Conservation (phyloP, 1,140 invertebrate genomes). For the Prorops nasuta region DNA sequence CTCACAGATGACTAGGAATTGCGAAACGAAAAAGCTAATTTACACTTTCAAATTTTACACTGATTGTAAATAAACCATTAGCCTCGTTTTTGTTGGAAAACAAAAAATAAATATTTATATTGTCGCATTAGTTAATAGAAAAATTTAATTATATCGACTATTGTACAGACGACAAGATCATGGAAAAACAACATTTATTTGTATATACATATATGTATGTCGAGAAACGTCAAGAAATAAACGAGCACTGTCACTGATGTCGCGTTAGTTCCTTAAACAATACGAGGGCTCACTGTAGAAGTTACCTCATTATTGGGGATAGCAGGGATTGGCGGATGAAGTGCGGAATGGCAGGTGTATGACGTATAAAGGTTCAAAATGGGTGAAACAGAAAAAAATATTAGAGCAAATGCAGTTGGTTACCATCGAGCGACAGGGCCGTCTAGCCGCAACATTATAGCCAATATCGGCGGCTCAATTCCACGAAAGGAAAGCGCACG, state of each 20-base stretch:
- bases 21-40: background rate
- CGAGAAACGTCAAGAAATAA: background rate
- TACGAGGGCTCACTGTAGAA: background rate
- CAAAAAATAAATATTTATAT: conserved; percentile 16
- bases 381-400: background rate
- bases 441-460: conserved; percentile 9
- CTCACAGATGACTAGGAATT: background rate
- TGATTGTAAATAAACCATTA: conserved; percentile 6
- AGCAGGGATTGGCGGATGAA: background rate
- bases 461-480: conserved; percentile 21
- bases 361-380: background rate
- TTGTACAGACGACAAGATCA: too few relatives aligned
- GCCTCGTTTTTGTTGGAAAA: background rate
- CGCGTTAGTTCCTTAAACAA: background rate
- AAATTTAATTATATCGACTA: background rate
- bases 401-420: conserved; percentile 3
- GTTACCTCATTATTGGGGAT: too few relatives aligned
- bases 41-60: background rate
- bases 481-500: conserved; percentile 31
- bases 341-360: background rate
- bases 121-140: conserved; percentile 18
- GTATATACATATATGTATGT: background rate
- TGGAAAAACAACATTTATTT: too few relatives aligned
- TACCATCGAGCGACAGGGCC: conserved; percentile 21
- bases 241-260: background rate